Evolutionary conservation across 2,113 vertebrate species (phyloP).

Genomic region (Gasterosteus aculeatus): DNA sequence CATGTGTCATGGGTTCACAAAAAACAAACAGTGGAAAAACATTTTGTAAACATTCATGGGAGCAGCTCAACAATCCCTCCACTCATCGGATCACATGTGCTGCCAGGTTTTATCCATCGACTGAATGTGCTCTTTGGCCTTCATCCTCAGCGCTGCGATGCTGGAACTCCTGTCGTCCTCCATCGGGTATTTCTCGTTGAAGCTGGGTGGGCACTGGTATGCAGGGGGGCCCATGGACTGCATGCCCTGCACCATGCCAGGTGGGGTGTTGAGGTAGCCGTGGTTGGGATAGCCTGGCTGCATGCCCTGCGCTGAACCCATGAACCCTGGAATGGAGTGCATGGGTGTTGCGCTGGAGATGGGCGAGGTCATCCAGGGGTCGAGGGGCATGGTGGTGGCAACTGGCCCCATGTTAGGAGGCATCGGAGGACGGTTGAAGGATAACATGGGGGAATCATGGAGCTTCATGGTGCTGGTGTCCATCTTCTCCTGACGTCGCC

Average conservation of each 20-base stretch:
- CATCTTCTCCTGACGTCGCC: constrained; percentile 93
- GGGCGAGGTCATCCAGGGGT: constrained; percentile 90
- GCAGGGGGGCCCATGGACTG: constrained; percentile 85
- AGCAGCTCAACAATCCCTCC: constrained; percentile 32
- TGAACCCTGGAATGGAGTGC: constrained; percentile 87
- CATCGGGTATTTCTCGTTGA: constrained; percentile 89
- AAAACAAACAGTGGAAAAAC: constrained; percentile 34
- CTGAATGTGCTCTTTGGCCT: constrained; percentile 94
- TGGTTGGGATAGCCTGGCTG: constrained; percentile 85
- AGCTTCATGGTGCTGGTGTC: constrained; percentile 88
- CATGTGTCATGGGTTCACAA: constrained; percentile 8
- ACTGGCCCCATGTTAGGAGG: constrained; percentile 81
- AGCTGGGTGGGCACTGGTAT: constrained; percentile 86
- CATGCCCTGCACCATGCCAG: constrained; percentile 86
- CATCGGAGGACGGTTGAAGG: constrained; percentile 87
- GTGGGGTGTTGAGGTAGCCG: constrained; percentile 82
- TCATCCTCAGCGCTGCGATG: constrained; percentile 90
- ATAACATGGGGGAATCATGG: constrained; percentile 87
- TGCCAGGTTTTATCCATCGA: constrained; percentile 95
- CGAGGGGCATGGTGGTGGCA: constrained; percentile 85
- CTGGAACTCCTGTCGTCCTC: constrained; percentile 91
- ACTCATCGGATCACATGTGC: constrained; percentile 83
- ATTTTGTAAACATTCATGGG: constrained; percentile 67
- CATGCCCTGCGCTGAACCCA: constrained; percentile 87
- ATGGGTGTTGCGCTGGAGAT: constrained; percentile 85